Evolutionary conservation across 2,888 invertebrate genomes (phyloP).

Genomic region (Dioctria linearis): DNA sequence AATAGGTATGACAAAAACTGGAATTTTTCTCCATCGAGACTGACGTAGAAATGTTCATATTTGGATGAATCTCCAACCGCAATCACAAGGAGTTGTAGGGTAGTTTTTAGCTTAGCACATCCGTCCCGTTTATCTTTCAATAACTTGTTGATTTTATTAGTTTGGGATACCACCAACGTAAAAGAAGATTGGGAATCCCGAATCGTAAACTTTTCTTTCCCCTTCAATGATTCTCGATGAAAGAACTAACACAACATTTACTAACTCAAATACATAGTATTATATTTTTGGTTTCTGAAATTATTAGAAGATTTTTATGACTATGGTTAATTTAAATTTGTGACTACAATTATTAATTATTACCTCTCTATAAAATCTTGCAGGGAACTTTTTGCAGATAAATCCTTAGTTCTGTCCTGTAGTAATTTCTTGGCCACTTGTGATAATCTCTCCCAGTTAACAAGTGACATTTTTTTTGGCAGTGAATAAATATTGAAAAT

Average conservation of each 20-base stretch:
- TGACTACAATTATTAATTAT: too few species aligned
- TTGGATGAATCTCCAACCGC: neutral
- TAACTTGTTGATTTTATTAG: neutral
- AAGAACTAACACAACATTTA: constrained; percentile 20
- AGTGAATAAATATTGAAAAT: too few species aligned
- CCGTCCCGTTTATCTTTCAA: neutral
- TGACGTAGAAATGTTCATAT: neutral
- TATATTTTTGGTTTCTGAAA: constrained; percentile 23
- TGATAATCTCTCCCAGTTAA: too few species aligned
- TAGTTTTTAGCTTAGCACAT: neutral
- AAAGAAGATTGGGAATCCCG: constrained; percentile 23
- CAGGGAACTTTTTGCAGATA: too few species aligned
- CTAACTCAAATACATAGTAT: neutral
- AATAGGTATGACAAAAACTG: neutral
- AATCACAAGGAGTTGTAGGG: constrained; percentile 15
- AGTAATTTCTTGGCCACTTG: too few species aligned
- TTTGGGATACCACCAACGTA: neutral
- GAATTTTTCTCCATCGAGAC: neutral
- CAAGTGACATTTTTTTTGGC: too few species aligned
- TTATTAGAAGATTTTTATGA: neutral
- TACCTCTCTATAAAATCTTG: too few species aligned
- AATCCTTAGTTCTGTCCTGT: too few species aligned
- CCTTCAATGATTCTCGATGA: neutral
- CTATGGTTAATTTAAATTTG: too few species aligned
- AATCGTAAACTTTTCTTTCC: constrained; percentile 31